A percentile compares a stretch with the other conserved stretches of the same genome.
These are phyloP conservation scores for Epicauta chinensis DNA, from an alignment of 1,140 invertebrate genomes.

Conservation along the genomic window DNA sequence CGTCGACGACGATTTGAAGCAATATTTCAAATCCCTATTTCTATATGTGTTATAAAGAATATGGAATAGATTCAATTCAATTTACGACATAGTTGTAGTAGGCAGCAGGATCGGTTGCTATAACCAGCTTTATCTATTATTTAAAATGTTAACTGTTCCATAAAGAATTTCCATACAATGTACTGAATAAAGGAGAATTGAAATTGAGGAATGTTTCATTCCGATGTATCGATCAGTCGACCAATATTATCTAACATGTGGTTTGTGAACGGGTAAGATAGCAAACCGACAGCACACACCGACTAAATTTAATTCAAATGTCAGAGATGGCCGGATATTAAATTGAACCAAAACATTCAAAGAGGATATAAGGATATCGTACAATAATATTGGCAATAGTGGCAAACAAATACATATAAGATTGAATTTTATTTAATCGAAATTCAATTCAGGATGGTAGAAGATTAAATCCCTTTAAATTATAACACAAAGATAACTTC, in stretches of 20 bases:
- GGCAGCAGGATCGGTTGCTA: too few species aligned
- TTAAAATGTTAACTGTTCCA: neutral
- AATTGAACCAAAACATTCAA: constrained; percentile 11
- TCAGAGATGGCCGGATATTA: constrained; percentile 14
- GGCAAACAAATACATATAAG: neutral
- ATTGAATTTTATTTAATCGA: constrained; percentile 3
- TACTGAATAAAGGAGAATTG: neutral
- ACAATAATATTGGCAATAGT: neutral
- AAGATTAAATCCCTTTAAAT: too few species aligned
- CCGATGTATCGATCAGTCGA: constrained; percentile 8
- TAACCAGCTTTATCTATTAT: too few species aligned
- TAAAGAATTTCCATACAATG: constrained; percentile 7
- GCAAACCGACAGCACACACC: constrained; percentile 9
- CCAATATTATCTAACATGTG: constrained; percentile 12
- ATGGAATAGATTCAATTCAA: too few species aligned
- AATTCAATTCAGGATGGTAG: too few species aligned
- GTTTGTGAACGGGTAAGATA: constrained; percentile 17
- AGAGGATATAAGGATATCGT: constrained; percentile 3
- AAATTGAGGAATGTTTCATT: constrained; percentile 12
- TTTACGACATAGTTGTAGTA: too few species aligned
- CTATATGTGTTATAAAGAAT: too few species aligned
- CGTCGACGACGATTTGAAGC: constrained; percentile 2
- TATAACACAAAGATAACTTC: too few species aligned
- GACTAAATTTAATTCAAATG: constrained; percentile 17
- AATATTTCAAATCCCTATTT: too few species aligned